phyloP scores from a whole-genome alignment of 2,888 invertebrate genomes.

The Drosophila siamana region DNA sequence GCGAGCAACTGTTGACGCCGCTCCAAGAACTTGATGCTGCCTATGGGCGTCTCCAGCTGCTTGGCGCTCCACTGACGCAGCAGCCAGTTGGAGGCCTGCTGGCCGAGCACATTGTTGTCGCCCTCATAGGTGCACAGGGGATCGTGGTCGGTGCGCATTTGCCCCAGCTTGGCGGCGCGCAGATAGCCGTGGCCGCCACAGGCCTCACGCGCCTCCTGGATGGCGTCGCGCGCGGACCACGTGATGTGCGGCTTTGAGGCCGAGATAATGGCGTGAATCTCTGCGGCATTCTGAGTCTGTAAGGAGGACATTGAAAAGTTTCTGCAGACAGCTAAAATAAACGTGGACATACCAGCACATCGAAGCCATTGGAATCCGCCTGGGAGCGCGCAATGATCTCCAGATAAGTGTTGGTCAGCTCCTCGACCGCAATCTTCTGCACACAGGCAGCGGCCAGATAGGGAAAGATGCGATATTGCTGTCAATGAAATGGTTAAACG shows the following conservation, averaged over 20 bases:
- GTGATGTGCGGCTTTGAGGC: slow-evolving; percentile 89
- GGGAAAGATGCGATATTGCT: slow-evolving; percentile 91
- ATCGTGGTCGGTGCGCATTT: slow-evolving; percentile 94
- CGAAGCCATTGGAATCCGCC: slow-evolving; percentile 84
- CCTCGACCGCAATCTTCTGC: slow-evolving; percentile 88
- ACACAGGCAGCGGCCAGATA: slow-evolving; percentile 89
- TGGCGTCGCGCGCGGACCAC: slow-evolving; percentile 91
- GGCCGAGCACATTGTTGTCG: slow-evolving; percentile 96
- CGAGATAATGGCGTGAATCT: slow-evolving; percentile 89
- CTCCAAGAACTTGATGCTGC: slow-evolving; percentile 89
- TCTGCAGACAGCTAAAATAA: not conserved
- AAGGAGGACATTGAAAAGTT: not conserved
- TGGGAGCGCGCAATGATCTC: slow-evolving; percentile 89
- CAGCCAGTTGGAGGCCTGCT: slow-evolving; percentile 96
- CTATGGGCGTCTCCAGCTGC: slow-evolving; percentile 88
- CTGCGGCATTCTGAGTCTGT: slow-evolving; percentile 86
- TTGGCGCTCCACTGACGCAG: slow-evolving; percentile 88
- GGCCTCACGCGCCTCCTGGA: slow-evolving; percentile 93
- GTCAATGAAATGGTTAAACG: too few species aligned
- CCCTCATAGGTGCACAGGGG: slow-evolving; percentile 97
- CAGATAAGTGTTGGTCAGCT: slow-evolving; percentile 89
- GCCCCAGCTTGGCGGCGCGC: slow-evolving; percentile 92
- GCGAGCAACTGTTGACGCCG: slow-evolving; percentile 86
- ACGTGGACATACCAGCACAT: slow-evolving; percentile 79
- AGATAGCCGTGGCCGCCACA: slow-evolving; percentile 95